Conservation (phyloP, 2,888 invertebrate species). For the Eristalis intricaria region DNA sequence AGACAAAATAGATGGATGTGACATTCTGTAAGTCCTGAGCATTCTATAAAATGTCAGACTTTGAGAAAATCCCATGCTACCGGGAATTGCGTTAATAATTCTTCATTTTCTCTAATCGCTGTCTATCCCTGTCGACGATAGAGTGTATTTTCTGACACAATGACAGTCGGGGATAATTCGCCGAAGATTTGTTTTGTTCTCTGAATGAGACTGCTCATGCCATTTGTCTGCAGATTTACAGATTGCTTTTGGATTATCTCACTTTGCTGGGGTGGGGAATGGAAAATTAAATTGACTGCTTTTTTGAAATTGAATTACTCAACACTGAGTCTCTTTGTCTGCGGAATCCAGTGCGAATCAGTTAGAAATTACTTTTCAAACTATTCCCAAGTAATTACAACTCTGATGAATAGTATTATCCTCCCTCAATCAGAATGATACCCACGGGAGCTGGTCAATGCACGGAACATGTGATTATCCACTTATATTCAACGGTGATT, state of each 20-base stretch:
- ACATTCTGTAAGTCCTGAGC: neutral
- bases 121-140: constrained; percentile 11
- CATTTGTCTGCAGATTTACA: constrained; percentile 10
- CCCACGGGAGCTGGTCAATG: no score
- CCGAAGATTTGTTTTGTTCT: neutral
- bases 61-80: neutral
- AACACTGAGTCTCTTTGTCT: neutral
- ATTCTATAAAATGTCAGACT: neutral
- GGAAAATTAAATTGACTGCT: neutral
- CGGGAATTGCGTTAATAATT: constrained; percentile 24
- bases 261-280: neutral
- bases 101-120: constrained; percentile 13
- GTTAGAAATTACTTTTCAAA: neutral
- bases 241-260: neutral
- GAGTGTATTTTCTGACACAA: neutral
- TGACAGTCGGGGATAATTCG: neutral
- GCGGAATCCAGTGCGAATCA: neutral
- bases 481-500: no score
- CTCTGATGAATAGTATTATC: neutral
- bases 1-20: neutral
- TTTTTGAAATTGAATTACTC: neutral
- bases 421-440: neutral
- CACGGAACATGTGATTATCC: no score
- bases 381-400: neutral
- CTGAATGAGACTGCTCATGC: neutral